phyloP scores from a whole-genome alignment of 2,113 vertebrate genomes.

The Apodemus speciosus region DNA sequence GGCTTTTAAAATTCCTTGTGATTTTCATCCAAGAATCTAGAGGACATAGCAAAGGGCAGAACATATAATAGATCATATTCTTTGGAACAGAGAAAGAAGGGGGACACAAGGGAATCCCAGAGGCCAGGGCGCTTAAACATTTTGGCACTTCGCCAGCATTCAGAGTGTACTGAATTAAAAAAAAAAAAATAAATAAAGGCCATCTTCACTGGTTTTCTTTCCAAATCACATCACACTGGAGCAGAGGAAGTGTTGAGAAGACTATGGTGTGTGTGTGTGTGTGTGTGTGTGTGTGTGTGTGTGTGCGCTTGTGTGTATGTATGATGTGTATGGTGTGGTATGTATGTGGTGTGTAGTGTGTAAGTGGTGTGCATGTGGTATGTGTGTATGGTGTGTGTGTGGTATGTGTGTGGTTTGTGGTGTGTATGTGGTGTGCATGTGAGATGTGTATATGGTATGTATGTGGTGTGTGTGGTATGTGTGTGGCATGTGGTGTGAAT shows the following conservation, averaged over 20 bases:
- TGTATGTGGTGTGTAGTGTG: no score
- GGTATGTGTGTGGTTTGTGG: no score
- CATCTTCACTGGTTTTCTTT: constrained; percentile 44
- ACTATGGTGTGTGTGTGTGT: no score
- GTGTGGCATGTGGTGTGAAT: no score
- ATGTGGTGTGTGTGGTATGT: no score
- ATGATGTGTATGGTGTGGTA: no score
- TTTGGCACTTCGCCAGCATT: constrained; percentile 38
- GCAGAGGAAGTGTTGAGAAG: background rate
- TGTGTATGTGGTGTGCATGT: no score
- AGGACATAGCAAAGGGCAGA: constrained; percentile 81
- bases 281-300: no score
- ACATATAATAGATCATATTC: constrained; percentile 80
- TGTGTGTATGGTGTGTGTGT: no score
- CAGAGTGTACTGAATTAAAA: constrained; percentile 10
- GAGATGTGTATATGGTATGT: no score
- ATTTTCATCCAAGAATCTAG: constrained; percentile 78
- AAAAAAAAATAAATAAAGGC: background rate
- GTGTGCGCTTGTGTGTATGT: no score
- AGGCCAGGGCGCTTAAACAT: constrained; percentile 1
- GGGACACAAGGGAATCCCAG: constrained; percentile 28
- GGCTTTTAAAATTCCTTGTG: constrained; percentile 64
- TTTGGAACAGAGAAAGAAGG: constrained; percentile 35
- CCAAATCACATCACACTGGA: constrained; percentile 17
- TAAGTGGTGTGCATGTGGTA: no score